These are phyloP conservation scores for Melanocharis versteri DNA, from an alignment of 2,113 vertebrate genomes.

Conservation along the genomic window DNA sequence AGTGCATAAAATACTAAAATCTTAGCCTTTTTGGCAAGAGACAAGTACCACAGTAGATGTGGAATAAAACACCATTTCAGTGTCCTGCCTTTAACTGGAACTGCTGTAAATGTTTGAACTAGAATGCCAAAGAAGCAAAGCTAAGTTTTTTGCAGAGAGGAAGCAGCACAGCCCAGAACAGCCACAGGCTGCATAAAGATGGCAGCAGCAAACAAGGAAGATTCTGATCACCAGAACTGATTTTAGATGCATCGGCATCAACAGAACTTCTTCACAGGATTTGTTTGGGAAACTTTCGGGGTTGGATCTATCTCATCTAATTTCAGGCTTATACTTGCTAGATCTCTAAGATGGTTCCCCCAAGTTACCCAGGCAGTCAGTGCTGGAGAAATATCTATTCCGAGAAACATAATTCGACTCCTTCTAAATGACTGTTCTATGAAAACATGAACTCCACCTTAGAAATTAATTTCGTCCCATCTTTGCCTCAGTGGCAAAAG, in stretches of 20 bases:
- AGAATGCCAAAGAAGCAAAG: neutral
- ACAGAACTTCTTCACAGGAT: neutral
- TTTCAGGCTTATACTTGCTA: neutral
- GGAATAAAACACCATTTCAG: neutral
- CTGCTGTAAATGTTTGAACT: neutral
- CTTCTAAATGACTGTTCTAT: neutral
- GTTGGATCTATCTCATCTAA: neutral
- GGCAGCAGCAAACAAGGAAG: neutral
- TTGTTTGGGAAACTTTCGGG: neutral
- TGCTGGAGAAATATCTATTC: neutral
- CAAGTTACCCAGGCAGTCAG: neutral
- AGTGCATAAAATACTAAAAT: neutral
- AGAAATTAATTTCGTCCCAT: neutral
- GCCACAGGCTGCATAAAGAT: neutral
- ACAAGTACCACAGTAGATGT: neutral
- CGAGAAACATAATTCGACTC: neutral
- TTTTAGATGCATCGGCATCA: neutral
- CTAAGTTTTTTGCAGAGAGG: neutral
- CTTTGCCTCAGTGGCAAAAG: neutral
- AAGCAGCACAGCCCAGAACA: neutral
- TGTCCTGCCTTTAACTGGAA: neutral
- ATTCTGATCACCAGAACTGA: neutral
- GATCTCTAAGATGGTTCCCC: neutral
- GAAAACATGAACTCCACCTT: neutral
- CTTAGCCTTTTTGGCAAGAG: neutral